Evolutionary conservation across 2,888 invertebrate species (phyloP), one percentile per base, ranked within the genome.

Genomic region (Eupithecia tripunctaria): DNA sequence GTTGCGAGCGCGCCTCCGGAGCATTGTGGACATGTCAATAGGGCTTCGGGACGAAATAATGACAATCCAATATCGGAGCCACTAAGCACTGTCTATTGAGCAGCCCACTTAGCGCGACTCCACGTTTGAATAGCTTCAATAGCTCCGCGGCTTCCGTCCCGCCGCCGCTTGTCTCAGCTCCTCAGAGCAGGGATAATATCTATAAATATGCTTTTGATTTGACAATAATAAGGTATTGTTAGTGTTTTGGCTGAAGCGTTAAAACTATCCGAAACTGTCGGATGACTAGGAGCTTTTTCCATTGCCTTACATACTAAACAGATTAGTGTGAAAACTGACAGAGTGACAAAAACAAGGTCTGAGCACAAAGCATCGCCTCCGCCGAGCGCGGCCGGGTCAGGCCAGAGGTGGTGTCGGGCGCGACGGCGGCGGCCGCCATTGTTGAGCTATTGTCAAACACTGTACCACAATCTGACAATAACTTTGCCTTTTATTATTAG

Each of bases 1-100:
- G 86, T 85, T 85, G 83, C 84, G 83, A 81, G 81, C 79, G 80
- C 80, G 83, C 86, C 84, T 84, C 86, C 85, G 82, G 84, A 83
- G 76, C 79, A 86, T 88, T 89, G 89, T 91, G 84, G 84, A 81
- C 79, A 77, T 84, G 84, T 85, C 86, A 85, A 82, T 82, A 80
- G 80, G 74, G 72, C 51, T 78, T 77, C 77, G 81, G 80, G 79
- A 75, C 76, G 80, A 80, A 79, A 81, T 85, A 82, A 85, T 83
- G 81, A 80, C 81, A 78, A 84, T 84, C 82, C 78, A 79, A 81
- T 81, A 80, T 81, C 67, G 78, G 76, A 78, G 80, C 72, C 63
- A 75, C 68, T 79, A 73, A 72, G 70, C 75, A 68, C 64, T 60
- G 71, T 70, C 63, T 51, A 71, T 65, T 51, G 71, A 73, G 68